Base-by-base conservation (phyloP, 1,140 invertebrate genomes). In the Teleopsis dalmanni region DNA sequence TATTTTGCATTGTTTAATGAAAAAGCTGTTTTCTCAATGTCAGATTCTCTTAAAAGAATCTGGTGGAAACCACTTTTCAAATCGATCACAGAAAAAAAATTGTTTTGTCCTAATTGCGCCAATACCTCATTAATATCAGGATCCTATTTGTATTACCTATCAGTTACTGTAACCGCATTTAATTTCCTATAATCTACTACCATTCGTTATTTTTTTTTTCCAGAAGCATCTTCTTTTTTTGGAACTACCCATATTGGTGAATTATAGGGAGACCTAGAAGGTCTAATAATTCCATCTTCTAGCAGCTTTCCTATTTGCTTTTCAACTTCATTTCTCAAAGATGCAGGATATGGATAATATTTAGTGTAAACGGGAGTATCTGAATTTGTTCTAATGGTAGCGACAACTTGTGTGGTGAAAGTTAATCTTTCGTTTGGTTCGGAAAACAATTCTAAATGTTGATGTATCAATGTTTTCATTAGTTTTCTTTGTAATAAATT, bases 61-160 rank as follows among this genome's bases (percentile, higher is more conserved):
- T 79, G 76, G 55, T 73, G 73, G 53, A 73, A 79, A 4, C 76
- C 77, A 22, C 54, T 58, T 4, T 57, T 57, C 6, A 75, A 49
- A 61, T 78, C 73, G 14, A 78, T 42, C 3, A 66, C 64, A 5
- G 64, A 54, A 48, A 76, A 77, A 46, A 62, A 72, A 38, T 51
- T 60, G 7, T 57, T 49, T 5, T 57, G 60, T 3, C 61, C 59
- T 31, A 78, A 48, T 27, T 59, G 58, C 41, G 73, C 65, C 34
- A 81, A 54, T 19, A 65, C 57, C 16, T 73, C 70, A 14, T 64
- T 65, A 11, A 78, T 76, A 8, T 71, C 60, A 6, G 77, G 76
- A 5, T 7, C 16, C 9, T n/a, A 31, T 31, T 80, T 54, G 10
- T 76, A 77, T 57, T 66, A 77, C n/a, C 48, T 43, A 50, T 78